These are phyloP conservation scores for Diacarnus erythraeanus DNA, from an alignment of 37 sponge, comb jelly and placozoan species.

Conservation along the genomic window DNA sequence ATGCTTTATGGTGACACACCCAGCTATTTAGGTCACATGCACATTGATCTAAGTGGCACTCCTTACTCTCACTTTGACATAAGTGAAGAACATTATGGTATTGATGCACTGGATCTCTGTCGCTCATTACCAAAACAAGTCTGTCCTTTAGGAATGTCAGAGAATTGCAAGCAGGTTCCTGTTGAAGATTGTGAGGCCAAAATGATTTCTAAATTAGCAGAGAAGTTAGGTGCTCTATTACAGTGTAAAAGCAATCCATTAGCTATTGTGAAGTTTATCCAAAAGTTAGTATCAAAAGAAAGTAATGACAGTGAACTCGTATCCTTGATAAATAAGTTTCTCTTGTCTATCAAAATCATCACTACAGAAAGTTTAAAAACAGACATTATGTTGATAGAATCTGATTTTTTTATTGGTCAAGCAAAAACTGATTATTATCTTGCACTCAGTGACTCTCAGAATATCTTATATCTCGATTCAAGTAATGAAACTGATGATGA, in stretches of 20 bases:
- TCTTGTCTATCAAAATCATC: not conserved
- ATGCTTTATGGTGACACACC: conserved; percentile 31
- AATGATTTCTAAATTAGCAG: conserved; percentile 8
- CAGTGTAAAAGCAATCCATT: not conserved
- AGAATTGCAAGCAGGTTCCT: not conserved
- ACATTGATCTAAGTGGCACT: not conserved
- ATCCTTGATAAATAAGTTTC: not conserved
- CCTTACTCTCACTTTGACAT: not conserved
- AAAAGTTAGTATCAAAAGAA: not conserved
- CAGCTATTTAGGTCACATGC: conserved; percentile 1
- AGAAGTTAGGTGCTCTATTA: not conserved
- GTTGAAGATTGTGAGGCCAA: not conserved
- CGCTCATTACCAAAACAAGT: conserved; percentile 20
- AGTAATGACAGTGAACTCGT: not conserved
- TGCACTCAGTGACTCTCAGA: too few relatives aligned
- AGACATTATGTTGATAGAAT: not conserved
- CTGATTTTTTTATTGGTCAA: too few relatives aligned
- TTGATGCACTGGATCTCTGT: conserved; percentile 11
- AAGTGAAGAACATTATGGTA: conserved; percentile 4
- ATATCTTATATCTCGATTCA: not conserved
- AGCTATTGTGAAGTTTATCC: not conserved
- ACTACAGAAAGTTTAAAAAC: conserved; percentile 14
- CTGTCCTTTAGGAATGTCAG: conserved; percentile 26
- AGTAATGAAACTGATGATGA: not conserved
- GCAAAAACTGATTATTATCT: too few relatives aligned